phyloP scores from a whole-genome alignment of 2,113 vertebrate genomes.

The Lepidothrix coronata region DNA sequence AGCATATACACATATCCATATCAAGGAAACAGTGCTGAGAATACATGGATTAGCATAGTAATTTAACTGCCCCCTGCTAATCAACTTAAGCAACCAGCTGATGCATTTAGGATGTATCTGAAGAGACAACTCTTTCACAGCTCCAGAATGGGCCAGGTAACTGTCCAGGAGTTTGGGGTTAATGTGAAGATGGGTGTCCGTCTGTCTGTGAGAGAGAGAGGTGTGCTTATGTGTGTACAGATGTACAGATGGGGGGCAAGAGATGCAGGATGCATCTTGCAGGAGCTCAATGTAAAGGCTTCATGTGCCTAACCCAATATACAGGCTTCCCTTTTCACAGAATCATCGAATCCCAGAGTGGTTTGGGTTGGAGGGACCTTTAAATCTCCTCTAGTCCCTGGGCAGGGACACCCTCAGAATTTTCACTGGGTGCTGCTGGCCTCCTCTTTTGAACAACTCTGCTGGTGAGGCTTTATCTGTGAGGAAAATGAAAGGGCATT shows the following conservation, averaged over 20 bases:
- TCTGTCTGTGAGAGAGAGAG: not conserved
- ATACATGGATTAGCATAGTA: constrained; percentile 75
- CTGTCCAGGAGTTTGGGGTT: not conserved
- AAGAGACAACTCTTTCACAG: not conserved
- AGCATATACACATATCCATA: constrained; percentile 71
- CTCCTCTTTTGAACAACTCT: not conserved
- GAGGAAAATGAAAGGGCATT: not conserved
- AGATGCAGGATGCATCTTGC: not conserved
- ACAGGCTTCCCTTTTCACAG: not conserved
- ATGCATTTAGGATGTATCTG: constrained; percentile 16
- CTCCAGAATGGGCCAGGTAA: constrained; percentile 26
- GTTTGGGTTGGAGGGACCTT: not conserved
- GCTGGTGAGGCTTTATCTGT: not conserved
- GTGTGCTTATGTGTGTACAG: not conserved
- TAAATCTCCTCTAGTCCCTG: not conserved
- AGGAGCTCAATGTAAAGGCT: not conserved
- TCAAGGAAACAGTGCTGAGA: constrained; percentile 68
- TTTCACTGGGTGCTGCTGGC: not conserved
- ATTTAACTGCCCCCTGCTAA: constrained; percentile 72
- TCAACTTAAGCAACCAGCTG: constrained; percentile 66
- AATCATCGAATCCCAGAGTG: no score
- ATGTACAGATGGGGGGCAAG: not conserved
- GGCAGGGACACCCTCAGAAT: not conserved
- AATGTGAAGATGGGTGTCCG: not conserved
- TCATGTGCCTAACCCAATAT: rapidly evolving